Evolutionary conservation across 2,888 invertebrate species (phyloP).

Genomic region (Pheosia tremula): DNA sequence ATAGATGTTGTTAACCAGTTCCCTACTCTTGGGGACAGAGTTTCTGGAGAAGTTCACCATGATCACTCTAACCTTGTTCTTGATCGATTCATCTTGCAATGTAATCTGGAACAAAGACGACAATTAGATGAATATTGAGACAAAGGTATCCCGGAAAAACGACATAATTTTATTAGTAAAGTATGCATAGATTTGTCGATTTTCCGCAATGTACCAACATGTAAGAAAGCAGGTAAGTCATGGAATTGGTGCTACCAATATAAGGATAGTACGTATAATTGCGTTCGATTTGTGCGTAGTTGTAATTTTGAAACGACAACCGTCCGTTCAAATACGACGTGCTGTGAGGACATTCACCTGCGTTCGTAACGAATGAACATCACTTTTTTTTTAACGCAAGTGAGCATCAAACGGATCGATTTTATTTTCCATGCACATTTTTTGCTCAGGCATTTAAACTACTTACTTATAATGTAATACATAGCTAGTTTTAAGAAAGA

Average conservation of each 20-base stretch:
- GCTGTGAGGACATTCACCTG: background rate
- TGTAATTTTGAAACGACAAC: background rate
- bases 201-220: no score
- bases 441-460: no score
- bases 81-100: conserved; percentile 77
- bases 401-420: background rate
- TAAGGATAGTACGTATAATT: no score
- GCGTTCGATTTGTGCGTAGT: background rate
- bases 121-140: background rate
- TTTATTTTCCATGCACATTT: background rate
- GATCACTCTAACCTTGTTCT: conserved; percentile 81
- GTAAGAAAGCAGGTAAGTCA: no score
- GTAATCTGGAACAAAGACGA: conserved; percentile 67
- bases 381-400: background rate
- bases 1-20: conserved; percentile 71
- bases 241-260: no score
- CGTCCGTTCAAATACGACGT: background rate
- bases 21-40: conserved; percentile 62
- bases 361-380: background rate
- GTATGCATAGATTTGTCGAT: no score
- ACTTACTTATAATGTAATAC: no score
- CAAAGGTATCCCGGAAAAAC: background rate
- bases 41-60: conserved; percentile 72
- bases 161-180: no score
- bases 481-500: no score